phyloP scores from a whole-genome alignment of 2,797 vertebrate genomes.

The Enteromius argenteus region DNA sequence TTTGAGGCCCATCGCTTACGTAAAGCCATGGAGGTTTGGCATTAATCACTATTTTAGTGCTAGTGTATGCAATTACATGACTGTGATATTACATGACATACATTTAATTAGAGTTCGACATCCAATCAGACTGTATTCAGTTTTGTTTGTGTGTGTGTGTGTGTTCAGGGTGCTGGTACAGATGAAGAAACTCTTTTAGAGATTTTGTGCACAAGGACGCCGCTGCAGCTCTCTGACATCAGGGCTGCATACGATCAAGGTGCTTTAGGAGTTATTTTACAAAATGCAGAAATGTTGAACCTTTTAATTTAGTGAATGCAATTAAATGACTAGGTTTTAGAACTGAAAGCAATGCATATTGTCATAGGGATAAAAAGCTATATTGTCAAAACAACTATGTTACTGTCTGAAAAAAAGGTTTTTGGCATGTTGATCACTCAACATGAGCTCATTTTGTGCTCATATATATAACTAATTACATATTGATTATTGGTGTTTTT shows the following conservation, averaged over 20 bases:
- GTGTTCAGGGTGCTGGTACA: conserved; percentile 77
- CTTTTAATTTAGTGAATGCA: background rate
- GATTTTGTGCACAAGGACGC: conserved; percentile 79
- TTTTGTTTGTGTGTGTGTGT: background rate
- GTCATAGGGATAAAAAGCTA: background rate
- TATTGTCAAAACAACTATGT: background rate
- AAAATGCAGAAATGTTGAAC: background rate
- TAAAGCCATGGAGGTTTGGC: conserved; percentile 78
- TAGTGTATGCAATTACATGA: background rate
- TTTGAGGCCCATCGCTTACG: conserved; percentile 80
- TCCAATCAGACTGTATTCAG: background rate
- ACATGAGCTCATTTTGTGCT: background rate
- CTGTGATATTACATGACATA: background rate
- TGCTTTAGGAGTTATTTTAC: conserved; percentile 55
- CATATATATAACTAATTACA: background rate
- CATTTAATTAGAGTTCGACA: background rate
- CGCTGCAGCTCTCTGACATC: conserved; percentile 73
- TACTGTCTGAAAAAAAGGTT: background rate
- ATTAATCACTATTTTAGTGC: background rate
- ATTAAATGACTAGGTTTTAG: background rate
- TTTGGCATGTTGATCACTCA: background rate
- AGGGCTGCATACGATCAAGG: conserved; percentile 69
- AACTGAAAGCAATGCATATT: background rate
- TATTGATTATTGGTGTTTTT: background rate
- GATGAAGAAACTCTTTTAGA: conserved; percentile 81